Conservation (phyloP, 2,888 invertebrate species). For the Bimastos eiseni region DNA sequence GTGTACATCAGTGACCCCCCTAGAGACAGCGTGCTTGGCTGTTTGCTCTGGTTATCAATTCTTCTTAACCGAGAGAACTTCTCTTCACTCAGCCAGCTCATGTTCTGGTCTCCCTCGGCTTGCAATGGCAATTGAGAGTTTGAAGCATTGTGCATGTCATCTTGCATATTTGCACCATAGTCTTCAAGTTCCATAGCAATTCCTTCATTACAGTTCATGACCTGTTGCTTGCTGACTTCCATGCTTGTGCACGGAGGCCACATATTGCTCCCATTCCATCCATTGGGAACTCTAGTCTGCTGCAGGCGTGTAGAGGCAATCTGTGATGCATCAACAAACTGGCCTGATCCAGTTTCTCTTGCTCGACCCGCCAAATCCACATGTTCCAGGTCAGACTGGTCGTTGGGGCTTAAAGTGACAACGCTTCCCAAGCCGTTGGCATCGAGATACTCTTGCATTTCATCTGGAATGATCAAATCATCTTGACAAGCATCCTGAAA, state of each 20-base stretch:
- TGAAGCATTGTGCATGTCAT: not conserved
- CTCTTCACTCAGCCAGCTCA: not conserved
- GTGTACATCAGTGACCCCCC: conserved; percentile 13
- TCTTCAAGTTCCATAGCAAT: not conserved
- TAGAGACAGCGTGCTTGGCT: not conserved
- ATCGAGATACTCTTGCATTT: conserved; percentile 86
- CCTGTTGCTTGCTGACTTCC: not conserved
- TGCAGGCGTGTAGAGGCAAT: not conserved
- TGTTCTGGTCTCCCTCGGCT: not conserved
- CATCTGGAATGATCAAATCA: conserved; percentile 85
- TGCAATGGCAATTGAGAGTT: not conserved
- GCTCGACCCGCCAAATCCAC: conserved; percentile 26
- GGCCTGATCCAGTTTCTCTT: not conserved
- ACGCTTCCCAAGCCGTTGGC: conserved; percentile 22
- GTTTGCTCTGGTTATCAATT: not conserved
- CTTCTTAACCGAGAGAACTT: not conserved
- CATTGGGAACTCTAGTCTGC: not conserved
- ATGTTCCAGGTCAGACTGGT: not conserved
- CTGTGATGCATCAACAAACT: not conserved
- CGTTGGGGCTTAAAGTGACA: not conserved
- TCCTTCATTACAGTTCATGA: not conserved
- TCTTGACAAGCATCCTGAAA: conserved; percentile 43
- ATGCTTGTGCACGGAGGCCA: not conserved
- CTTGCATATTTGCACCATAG: not conserved
- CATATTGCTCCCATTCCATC: not conserved